A percentile compares a stretch with the other conserved stretches of the same genome.
These are phyloP conservation scores for Stratiomys singularior DNA, from an alignment of 2,888 invertebrate species.

Conservation along the genomic window DNA sequence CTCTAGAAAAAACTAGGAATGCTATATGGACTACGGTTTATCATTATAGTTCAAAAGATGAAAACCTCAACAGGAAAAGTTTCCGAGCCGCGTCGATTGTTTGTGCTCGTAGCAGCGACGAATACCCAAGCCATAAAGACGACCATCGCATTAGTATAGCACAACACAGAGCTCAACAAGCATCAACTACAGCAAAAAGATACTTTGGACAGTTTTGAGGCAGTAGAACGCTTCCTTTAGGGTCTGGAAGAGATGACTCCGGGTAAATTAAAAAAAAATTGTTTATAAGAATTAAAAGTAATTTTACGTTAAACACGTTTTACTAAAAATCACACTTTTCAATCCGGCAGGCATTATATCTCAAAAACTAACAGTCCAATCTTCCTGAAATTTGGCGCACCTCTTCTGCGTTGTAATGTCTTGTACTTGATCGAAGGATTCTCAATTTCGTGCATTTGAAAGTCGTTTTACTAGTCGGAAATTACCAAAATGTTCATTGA, in stretches of 20 bases:
- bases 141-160: too few relatives aligned
- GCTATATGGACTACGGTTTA: background rate
- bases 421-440: background rate
- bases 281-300: background rate
- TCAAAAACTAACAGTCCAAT: background rate
- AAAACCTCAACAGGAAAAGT: background rate
- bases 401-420: background rate
- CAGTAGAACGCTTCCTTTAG: background rate
- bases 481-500: too few relatives aligned
- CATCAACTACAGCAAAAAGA: background rate
- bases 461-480: background rate
- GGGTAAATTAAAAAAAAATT: background rate
- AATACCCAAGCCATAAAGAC: too few relatives aligned
- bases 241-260: background rate
- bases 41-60: background rate
- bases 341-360: background rate
- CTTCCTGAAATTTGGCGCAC: background rate
- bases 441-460: background rate
- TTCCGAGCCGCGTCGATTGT: background rate
- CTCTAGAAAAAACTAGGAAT: background rate
- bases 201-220: background rate
- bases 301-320: background rate
- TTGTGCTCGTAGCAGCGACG: too few relatives aligned
- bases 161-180: too few relatives aligned
- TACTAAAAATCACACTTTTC: conserved; percentile 3